A percentile compares a stretch with the other conserved stretches of the same genome.
Evolutionary conservation across 2,888 invertebrate species (phyloP).

Genomic region (Pterobdella sp.): DNA sequence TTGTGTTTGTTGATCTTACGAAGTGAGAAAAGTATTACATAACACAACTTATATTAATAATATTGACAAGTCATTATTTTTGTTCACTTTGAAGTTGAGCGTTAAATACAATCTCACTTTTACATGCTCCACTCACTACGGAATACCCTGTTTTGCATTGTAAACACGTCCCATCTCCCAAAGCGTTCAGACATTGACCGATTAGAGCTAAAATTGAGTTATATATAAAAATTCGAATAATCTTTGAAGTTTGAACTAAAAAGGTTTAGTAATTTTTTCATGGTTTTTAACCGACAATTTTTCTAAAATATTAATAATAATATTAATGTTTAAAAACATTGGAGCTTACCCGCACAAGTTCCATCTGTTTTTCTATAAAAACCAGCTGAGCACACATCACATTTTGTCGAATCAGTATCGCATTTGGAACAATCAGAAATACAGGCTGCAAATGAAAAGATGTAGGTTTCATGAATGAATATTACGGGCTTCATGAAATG

Average conservation of each 20-base stretch:
- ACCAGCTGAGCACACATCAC: conserved; percentile 2
- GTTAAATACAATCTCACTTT: no score
- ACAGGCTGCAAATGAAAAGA: background rate
- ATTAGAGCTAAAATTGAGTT: background rate
- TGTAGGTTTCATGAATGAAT: background rate
- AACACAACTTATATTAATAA: no score
- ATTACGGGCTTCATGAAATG: background rate
- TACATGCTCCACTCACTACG: background rate
- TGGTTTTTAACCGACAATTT: background rate
- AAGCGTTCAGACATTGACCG: conserved; percentile 2
- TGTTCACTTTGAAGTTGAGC: no score
- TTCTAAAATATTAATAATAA: conserved; percentile 2
- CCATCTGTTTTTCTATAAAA: background rate
- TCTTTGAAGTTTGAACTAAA: no score
- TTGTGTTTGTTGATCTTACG: no score
- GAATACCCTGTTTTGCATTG: conserved; percentile 16
- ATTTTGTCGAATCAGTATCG: background rate
- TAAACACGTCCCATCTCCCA: background rate
- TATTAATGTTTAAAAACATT: conserved; percentile 4
- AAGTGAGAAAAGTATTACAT: no score
- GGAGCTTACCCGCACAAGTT: background rate
- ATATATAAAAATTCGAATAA: no score
- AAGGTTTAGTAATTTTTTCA: background rate
- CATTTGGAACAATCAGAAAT: conserved; percentile 8
- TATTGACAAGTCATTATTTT: no score